A percentile compares a stretch with the other conserved stretches of the same genome.
phyloP scores from a whole-genome alignment of 2,113 vertebrate genomes.

The Paedocypris sp. region DNA sequence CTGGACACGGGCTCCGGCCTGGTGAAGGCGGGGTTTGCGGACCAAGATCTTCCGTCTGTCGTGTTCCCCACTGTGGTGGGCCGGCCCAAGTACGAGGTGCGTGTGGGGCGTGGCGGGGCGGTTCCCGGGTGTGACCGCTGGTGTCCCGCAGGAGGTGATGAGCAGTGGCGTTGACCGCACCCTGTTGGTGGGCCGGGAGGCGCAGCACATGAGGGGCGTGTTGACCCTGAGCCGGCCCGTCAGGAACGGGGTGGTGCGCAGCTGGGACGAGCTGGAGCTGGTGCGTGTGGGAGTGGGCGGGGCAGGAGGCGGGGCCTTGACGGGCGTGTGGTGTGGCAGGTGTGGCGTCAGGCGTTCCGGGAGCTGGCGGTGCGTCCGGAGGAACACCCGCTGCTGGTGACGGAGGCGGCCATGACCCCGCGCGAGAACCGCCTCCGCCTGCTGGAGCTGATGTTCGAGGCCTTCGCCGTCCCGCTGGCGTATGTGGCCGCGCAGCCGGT shows the following conservation, averaged over 20 bases:
- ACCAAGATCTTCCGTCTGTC: slow-evolving; percentile 51
- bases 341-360: slow-evolving; percentile 61
- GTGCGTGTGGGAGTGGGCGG: slow-evolving; percentile 26
- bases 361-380: slow-evolving; percentile 49
- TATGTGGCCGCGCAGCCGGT: slow-evolving; percentile 63
- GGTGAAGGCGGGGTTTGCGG: slow-evolving; percentile 63
- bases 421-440: slow-evolving; percentile 47
- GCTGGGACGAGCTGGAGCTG: slow-evolving; percentile 68
- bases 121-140: no score
- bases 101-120: no score
- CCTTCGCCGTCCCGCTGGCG: slow-evolving; percentile 51
- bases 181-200: slow-evolving; percentile 55
- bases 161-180: slow-evolving; percentile 40
- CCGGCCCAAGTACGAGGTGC: slow-evolving; percentile 60
- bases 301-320: no score
- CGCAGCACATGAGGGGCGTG: slow-evolving; percentile 62
- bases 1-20: slow-evolving; percentile 62
- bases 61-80: slow-evolving; percentile 61
- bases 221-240: slow-evolving; percentile 57
- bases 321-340: slow-evolving; percentile 37
- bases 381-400: slow-evolving; percentile 60
- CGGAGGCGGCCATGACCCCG: slow-evolving; percentile 54
- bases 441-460: slow-evolving; percentile 64
- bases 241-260: slow-evolving; percentile 50
- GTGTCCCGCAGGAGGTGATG: slow-evolving; percentile 55